These are phyloP conservation scores for Gobius niger DNA, from an alignment of 2,113 vertebrate species.

Conservation along the genomic window DNA sequence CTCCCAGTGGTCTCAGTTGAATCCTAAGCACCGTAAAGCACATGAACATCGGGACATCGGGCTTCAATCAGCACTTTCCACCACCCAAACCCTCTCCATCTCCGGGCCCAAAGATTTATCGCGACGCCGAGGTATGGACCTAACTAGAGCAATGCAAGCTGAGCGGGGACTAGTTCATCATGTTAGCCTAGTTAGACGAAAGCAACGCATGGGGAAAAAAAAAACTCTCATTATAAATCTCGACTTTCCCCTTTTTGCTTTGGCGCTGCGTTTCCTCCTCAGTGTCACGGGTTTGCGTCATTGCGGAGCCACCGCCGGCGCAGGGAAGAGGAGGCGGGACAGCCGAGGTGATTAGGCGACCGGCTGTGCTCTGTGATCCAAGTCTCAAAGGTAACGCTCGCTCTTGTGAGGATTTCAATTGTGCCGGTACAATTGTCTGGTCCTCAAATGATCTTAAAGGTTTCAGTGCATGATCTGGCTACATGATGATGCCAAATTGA, in stretches of 20 bases:
- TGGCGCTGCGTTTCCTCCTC: slow-evolving; percentile 11
- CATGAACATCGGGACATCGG: slow-evolving; percentile 8
- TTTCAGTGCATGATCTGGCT: background rate
- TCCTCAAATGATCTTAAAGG: background rate
- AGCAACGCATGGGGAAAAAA: slow-evolving; percentile 25
- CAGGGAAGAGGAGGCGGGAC: slow-evolving; percentile 10
- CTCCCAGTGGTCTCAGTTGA: too few species aligned
- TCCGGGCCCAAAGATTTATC: slow-evolving; percentile 53
- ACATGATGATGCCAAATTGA: too few species aligned
- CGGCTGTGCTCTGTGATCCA: slow-evolving; percentile 15
- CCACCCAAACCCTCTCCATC: slow-evolving; percentile 12
- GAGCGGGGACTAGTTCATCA: slow-evolving; percentile 75
- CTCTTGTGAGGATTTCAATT: background rate
- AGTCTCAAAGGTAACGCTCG: background rate
- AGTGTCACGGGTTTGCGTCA: slow-evolving; percentile 45
- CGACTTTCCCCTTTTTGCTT: slow-evolving; percentile 16
- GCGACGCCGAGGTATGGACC: slow-evolving; percentile 42
- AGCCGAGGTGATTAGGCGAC: slow-evolving; percentile 16
- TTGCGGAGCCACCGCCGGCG: background rate
- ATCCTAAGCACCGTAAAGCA: background rate
- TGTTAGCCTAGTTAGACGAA: slow-evolving; percentile 77
- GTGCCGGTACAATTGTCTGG: background rate
- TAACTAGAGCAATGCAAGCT: slow-evolving; percentile 60
- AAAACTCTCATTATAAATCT: slow-evolving; percentile 50
- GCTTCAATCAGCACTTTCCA: slow-evolving; percentile 30